Evolutionary conservation across 2,113 vertebrate species (phyloP).

Genomic region (Syngnathus floridae): DNA sequence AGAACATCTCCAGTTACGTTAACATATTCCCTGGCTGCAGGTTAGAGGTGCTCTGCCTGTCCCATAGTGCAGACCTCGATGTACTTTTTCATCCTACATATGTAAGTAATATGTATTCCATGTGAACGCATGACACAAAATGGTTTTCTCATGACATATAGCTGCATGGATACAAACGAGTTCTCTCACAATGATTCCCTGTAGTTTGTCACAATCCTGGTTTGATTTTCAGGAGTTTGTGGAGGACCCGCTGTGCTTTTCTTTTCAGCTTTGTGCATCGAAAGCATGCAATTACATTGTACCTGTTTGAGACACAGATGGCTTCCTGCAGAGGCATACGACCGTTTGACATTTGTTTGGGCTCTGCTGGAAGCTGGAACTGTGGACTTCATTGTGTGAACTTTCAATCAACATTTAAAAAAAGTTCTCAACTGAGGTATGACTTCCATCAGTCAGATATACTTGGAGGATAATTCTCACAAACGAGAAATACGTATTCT

Average conservation of each 20-base stretch:
- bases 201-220: constrained; percentile 35
- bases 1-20: constrained; percentile 68
- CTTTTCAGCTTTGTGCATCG: neutral
- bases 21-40: constrained; percentile 58
- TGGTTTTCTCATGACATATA: constrained; percentile 65
- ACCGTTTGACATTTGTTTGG: constrained; percentile 4
- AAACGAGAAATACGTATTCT: neutral
- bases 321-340: constrained; percentile 22
- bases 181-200: constrained; percentile 43
- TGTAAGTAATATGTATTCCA: constrained; percentile 72
- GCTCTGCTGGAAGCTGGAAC: neutral
- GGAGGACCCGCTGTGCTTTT: constrained; percentile 25
- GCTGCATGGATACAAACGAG: constrained; percentile 46
- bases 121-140: constrained; percentile 60
- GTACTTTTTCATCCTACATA: constrained; percentile 66
- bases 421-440: neutral
- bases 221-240: constrained; percentile 35
- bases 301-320: constrained; percentile 34
- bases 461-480: neutral
- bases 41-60: constrained; percentile 61
- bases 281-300: constrained; percentile 33
- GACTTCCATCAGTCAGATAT: neutral
- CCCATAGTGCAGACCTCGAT: constrained; percentile 48
- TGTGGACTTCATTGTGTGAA: neutral
- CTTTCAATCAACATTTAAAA: neutral